A percentile compares a stretch with the other conserved stretches of the same genome.
Conservation (phyloP, 2,888 invertebrate genomes). For the Eupithecia vulgata region DNA sequence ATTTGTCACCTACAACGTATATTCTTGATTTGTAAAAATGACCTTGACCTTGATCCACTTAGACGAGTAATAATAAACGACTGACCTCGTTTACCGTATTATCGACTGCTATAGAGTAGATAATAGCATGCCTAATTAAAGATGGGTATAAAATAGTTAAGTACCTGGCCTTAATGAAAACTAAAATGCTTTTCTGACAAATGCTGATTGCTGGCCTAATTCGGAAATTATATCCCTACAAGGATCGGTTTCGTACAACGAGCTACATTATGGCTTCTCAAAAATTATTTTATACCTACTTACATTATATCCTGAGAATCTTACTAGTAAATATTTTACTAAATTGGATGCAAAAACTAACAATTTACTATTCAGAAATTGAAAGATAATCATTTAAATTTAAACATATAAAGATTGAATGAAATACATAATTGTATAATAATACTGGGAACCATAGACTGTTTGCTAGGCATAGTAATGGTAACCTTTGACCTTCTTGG, state of each 20-base stretch:
- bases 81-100: slow-evolving; percentile 82
- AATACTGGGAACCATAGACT: not conserved
- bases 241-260: not conserved
- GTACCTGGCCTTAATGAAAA: slow-evolving; percentile 18
- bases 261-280: not conserved
- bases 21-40: slow-evolving; percentile 82
- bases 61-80: slow-evolving; percentile 78
- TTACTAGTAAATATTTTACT: not conserved
- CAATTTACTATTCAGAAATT: not conserved
- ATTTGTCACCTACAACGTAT: slow-evolving; percentile 72
- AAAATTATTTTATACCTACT: not conserved
- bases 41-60: slow-evolving; percentile 84
- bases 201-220: not conserved
- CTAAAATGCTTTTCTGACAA: slow-evolving; percentile 8
- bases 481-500: not conserved
- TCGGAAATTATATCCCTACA: not conserved
- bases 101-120: slow-evolving; percentile 67
- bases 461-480: too few species aligned
- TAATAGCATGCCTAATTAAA: slow-evolving; percentile 64
- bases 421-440: too few species aligned
- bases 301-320: not conserved
- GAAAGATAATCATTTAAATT: not conserved
- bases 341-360: not conserved
- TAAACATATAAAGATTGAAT: not conserved
- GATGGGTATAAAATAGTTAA: slow-evolving; percentile 56